These are phyloP conservation scores for Columba livia DNA, from an alignment of 2,113 vertebrate species.

Conservation along the genomic window DNA sequence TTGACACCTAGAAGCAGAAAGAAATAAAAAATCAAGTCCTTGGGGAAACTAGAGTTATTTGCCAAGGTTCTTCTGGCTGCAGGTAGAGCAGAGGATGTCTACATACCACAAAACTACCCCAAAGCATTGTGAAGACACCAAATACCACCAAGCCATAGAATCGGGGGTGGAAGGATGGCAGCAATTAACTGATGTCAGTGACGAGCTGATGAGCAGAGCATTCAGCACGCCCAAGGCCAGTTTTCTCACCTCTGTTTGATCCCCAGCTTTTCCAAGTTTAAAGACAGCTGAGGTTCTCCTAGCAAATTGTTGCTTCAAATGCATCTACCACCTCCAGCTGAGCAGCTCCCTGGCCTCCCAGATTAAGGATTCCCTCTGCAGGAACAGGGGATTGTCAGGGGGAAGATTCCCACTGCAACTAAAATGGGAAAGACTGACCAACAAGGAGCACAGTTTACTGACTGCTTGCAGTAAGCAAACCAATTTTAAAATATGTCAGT, in stretches of 20 bases:
- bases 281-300: not conserved
- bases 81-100: not conserved
- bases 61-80: not conserved
- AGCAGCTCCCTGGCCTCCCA: not conserved
- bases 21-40: slow-evolving; percentile 35
- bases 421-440: not conserved
- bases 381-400: not conserved
- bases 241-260: not conserved
- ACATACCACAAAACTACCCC: not conserved
- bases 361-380: not conserved
- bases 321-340: not conserved
- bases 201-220: not conserved
- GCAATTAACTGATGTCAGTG: not conserved
- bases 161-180: fast-evolving
- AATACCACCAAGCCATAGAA: not conserved
- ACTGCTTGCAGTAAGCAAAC: not conserved
- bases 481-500: not conserved
- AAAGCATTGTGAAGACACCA: not conserved
- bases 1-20: slow-evolving; percentile 85
- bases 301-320: not conserved
- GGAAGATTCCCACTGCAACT: not conserved
- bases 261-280: not conserved
- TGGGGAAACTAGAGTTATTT: not conserved
- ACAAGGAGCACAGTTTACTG: not conserved
- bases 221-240: not conserved